Base-by-base conservation (phyloP, 2,888 invertebrate genomes). In the Chaetogeoica ovagalla region DNA sequence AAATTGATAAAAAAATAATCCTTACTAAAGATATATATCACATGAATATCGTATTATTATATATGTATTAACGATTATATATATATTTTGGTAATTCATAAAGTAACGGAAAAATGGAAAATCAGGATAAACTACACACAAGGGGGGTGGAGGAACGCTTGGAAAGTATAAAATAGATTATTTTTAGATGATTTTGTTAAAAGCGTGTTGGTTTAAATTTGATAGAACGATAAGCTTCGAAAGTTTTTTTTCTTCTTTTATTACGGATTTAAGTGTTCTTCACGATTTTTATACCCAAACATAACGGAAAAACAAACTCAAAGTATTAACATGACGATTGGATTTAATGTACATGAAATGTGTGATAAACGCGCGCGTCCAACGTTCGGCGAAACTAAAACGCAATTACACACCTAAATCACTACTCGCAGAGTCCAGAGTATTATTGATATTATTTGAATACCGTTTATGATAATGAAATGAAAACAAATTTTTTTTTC, bases 91-190 rank as follows among this genome's bases (percentile, higher is more conserved):
- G 3, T 68, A 23, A 68, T 68, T 68, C 17, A 52, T 7, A 68
- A 68, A 66, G 13, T 68, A 68, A 68, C 17, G 9, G 48, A 48
- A 68, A 48, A 68, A 68, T 66, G 17, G n/a, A 43, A 43, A 66
- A 21, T 5, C 17, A 8, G 48, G 21, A 68, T 21, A 48, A 66
- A 66, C 43, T 43, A 48, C 66, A 48, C 15, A 48, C 23, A 17
- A 23, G 48, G 23, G 39, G n/a, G n/a, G n/a, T n/a, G n/a, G n/a
- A n/a, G n/a, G n/a, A 65, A 65, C 23, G 21, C 39, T 66, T 48
- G 21, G 66, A 66, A 65, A 5, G 1, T 65, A 48, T 55, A 66
- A 1, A 21, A 21, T 43, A 66, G 7, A 66, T 6, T 43, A 21
- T 21, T 43, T 21, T 43, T 21, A 13, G 23, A 15, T 48, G 23